Percentiles rank a stretch among this genome's conserved stretches.
Conservation (phyloP, 2,797 vertebrate species). For the Sphaeramia orbicularis region DNA sequence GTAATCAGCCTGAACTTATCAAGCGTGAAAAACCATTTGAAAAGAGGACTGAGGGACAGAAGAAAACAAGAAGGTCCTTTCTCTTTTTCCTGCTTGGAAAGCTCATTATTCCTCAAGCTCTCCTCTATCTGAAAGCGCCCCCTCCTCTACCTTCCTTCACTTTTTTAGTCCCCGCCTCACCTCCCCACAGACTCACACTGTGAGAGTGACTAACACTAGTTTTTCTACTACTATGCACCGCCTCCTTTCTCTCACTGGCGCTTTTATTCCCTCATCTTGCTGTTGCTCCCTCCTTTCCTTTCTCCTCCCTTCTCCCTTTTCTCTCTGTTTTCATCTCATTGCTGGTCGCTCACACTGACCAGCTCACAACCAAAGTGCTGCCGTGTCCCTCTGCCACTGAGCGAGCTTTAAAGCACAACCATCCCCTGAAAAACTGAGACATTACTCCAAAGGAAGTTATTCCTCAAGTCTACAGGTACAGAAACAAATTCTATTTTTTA, state of each 20-base stretch:
- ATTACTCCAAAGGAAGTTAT: slow-evolving; percentile 50
- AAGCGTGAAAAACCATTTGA: slow-evolving; percentile 86
- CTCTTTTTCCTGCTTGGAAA: slow-evolving; percentile 73
- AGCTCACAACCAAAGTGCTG: slow-evolving; percentile 69
- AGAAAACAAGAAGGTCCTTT: slow-evolving; percentile 82
- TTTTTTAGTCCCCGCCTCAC: slow-evolving; percentile 57
- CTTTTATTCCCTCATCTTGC: slow-evolving; percentile 55
- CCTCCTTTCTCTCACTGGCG: slow-evolving; percentile 74
- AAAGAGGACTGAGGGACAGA: slow-evolving; percentile 61
- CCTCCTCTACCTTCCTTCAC: slow-evolving; percentile 57
- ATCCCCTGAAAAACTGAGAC: slow-evolving; percentile 30
- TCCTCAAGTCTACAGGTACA: slow-evolving; percentile 70
- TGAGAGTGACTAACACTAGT: slow-evolving; percentile 39
- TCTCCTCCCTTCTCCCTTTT: slow-evolving; percentile 56
- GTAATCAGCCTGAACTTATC: slow-evolving; percentile 81
- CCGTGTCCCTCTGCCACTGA: slow-evolving; percentile 33
- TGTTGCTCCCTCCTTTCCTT: slow-evolving; percentile 48
- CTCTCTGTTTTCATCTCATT: slow-evolving; percentile 45
- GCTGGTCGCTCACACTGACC: slow-evolving; percentile 50
- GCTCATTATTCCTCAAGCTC: slow-evolving; percentile 88
- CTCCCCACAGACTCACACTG: slow-evolving; percentile 56
- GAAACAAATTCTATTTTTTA: slow-evolving; percentile 34
- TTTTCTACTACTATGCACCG: slow-evolving; percentile 63
- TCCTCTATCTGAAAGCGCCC: slow-evolving; percentile 59
- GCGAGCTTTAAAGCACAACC: slow-evolving; percentile 47